Base-by-base conservation (phyloP, 2,888 invertebrate genomes). In the Andricus quercusramuli region DNA sequence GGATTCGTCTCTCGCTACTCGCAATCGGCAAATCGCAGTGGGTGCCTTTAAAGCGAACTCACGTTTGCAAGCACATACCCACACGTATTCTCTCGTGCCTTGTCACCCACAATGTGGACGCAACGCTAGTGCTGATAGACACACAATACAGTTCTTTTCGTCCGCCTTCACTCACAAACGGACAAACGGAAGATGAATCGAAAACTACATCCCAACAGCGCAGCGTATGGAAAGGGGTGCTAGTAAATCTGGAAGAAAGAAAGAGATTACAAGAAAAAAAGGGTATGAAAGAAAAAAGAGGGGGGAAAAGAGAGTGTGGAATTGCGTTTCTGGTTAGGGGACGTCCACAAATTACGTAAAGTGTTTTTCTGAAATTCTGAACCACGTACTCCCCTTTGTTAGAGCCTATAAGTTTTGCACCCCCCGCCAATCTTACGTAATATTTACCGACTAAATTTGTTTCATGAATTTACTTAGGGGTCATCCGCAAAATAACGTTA, bases 301-400 rank as follows among this genome's bases (percentile, higher is more conserved):
- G 77, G 74, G 74, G 78, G 68, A 67, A 79, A 66, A 81, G 79
- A 64, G 86, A 83, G 83, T 79, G 85, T 87, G 87, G 86, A 88
- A 90, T 87, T 88, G 88, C 88, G 85, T 85, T 85, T 81, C 82
- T 78, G 82, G 83, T 80, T 82, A 76, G 83, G 83, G 86, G 88
- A 1, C 8, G 37, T 37, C 37, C 37, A 37, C 8, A 37, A 37
- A 37, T 37, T 37, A 37, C 37, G 6, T 37, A 37, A 37, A 37
- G 37, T 37, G 37, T 32, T 37, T 37, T 37, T 8, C 37, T 37
- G 37, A 37, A 37, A 37, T 37, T 37, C 37, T 37, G 6, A 37
- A 37, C 6, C 37, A 37, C 8, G 37, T 37, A 37, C 37, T 37
- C 8, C 8, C 37, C 37, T 37, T 37, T 8, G 37, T 8, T 8